Evolutionary conservation across 2,888 invertebrate species (phyloP).

Genomic region (Drosophila neonasuta): DNA sequence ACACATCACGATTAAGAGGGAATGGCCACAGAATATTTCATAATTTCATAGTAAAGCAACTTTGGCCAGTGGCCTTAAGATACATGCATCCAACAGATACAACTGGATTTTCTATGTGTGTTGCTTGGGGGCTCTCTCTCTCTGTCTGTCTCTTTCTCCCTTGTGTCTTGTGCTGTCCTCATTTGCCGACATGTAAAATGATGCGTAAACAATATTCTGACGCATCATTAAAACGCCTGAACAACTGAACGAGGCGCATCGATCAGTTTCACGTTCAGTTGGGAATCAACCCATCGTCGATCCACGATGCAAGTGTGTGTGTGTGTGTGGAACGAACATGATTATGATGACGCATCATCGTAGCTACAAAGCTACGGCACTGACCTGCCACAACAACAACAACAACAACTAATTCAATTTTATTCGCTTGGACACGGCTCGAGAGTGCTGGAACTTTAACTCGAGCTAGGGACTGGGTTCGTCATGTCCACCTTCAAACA

Average conservation of each 20-base stretch:
- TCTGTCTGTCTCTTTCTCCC: not conserved
- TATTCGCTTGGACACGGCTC: slow-evolving; percentile 51
- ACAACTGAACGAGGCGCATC: slow-evolving; percentile 62
- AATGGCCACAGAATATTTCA: slow-evolving; percentile 43
- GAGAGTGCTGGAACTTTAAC: slow-evolving; percentile 4
- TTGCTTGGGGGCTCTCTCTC: not conserved
- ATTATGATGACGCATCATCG: slow-evolving; percentile 75
- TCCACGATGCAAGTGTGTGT: not conserved
- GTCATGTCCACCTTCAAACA: slow-evolving; percentile 68
- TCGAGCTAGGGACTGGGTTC: slow-evolving; percentile 32
- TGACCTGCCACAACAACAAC: slow-evolving; percentile 58
- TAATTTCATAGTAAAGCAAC: slow-evolving; percentile 52
- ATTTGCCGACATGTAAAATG: slow-evolving; percentile 75
- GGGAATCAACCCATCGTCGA: slow-evolving; percentile 40
- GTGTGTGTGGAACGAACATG: slow-evolving; percentile 61
- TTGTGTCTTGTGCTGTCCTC: slow-evolving; percentile 18
- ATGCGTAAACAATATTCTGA: slow-evolving; percentile 78
- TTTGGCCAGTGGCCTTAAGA: slow-evolving; percentile 27
- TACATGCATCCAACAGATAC: slow-evolving; percentile 11
- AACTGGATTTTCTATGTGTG: not conserved
- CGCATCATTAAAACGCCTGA: slow-evolving; percentile 76
- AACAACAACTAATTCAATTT: slow-evolving; percentile 66
- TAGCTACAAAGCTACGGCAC: slow-evolving; percentile 36
- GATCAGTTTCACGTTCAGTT: slow-evolving; percentile 53
- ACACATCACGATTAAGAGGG: slow-evolving; percentile 62